Percentiles rank a stretch among this genome's conserved stretches.
Evolutionary conservation across 2,113 vertebrate genomes (phyloP).

Genomic region (Uria lomvia): DNA sequence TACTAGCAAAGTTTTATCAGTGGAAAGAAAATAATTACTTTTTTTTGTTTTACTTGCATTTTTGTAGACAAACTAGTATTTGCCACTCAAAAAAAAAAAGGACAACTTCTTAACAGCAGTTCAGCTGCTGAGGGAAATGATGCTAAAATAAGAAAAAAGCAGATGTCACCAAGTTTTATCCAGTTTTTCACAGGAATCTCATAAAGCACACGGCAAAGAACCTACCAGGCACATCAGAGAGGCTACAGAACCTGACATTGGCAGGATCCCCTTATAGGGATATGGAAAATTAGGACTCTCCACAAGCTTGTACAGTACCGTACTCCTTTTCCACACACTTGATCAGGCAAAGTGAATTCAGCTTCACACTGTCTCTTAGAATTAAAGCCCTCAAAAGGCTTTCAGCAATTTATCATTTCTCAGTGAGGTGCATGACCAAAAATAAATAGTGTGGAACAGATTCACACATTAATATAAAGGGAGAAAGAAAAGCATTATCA

Average conservation of each 20-base stretch:
- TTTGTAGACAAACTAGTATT: background rate
- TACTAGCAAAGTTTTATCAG: background rate
- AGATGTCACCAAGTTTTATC: background rate
- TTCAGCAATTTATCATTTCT: background rate
- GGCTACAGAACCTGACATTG: background rate
- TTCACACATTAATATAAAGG: background rate
- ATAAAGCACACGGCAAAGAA: background rate
- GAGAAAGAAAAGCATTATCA: background rate
- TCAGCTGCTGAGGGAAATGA: background rate
- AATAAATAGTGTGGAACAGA: background rate
- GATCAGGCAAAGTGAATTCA: background rate
- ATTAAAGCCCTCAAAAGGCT: background rate
- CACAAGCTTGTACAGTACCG: background rate
- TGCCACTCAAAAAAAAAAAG: background rate
- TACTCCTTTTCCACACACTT: background rate
- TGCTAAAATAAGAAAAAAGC: background rate
- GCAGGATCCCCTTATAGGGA: background rate
- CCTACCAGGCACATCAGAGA: background rate
- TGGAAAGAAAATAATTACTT: background rate
- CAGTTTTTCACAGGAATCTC: background rate
- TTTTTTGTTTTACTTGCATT: background rate
- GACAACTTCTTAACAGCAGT: background rate
- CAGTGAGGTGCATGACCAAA: background rate
- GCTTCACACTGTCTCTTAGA: background rate
- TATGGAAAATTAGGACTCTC: background rate